Conservation (phyloP, 2,113 vertebrate species). For the Sterna hirundo region DNA sequence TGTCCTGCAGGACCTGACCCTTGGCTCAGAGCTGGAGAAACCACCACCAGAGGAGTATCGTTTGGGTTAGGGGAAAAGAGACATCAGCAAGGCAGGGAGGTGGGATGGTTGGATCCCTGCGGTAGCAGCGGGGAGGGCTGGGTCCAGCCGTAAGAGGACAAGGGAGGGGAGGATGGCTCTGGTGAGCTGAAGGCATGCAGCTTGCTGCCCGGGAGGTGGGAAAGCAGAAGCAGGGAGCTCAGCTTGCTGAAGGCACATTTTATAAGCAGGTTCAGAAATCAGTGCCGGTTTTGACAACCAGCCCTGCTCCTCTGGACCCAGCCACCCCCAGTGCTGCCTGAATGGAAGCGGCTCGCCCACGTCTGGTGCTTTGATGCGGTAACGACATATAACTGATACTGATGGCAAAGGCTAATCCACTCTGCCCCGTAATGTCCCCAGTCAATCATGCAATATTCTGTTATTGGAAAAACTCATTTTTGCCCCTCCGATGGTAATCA, state of each 20-base stretch:
- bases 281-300: background rate
- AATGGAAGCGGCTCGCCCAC: background rate
- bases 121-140: background rate
- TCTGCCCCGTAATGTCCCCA: slow-evolving; percentile 38
- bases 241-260: background rate
- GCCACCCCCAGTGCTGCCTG: background rate
- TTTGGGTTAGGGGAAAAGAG: background rate
- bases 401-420: slow-evolving; percentile 53
- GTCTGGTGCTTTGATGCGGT: background rate
- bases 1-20: too few species aligned
- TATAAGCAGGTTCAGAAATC: background rate
- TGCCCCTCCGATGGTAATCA: slow-evolving; percentile 39
- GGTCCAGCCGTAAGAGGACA: background rate
- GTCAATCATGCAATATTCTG: slow-evolving; percentile 50
- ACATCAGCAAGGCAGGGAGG: too few species aligned
- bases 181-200: background rate
- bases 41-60: background rate
- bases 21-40: background rate
- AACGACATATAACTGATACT: slow-evolving; percentile 39
- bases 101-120: background rate
- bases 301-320: background rate
- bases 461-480: slow-evolving; percentile 65
- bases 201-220: background rate
- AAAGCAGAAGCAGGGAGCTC: background rate
- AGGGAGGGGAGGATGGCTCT: background rate